phyloP scores from a whole-genome alignment of 2,113 vertebrate genomes.

The Pleuronectes platessa region DNA sequence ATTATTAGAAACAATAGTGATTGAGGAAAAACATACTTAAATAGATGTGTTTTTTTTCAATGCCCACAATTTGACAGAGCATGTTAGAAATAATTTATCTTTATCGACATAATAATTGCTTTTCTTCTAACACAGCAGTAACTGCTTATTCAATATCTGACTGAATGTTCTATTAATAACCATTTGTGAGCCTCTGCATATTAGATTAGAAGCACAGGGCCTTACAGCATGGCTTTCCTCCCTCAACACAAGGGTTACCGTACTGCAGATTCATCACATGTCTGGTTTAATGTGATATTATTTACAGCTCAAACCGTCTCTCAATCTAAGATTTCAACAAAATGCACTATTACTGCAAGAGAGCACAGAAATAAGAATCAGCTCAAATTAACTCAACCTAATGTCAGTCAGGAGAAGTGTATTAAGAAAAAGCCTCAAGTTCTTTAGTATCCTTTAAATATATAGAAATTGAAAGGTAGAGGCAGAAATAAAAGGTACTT shows the following conservation, averaged over 20 bases:
- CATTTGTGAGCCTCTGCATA: conserved; percentile 25
- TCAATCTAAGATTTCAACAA: conserved; percentile 16
- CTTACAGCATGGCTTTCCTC: conserved; percentile 22
- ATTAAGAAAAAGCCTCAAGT: conserved; percentile 40
- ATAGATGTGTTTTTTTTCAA: neutral
- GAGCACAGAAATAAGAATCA: conserved; percentile 38
- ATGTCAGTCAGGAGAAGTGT: conserved; percentile 57
- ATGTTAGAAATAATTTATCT: neutral
- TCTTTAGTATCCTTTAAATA: conserved; percentile 14
- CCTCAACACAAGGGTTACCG: conserved; percentile 28
- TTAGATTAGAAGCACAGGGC: conserved; percentile 27
- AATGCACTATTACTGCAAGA: conserved; percentile 27
- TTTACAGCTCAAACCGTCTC: conserved; percentile 15
- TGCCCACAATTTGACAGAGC: neutral
- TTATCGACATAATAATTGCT: neutral
- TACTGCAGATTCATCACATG: conserved; percentile 25
- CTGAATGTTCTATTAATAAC: conserved; percentile 44
- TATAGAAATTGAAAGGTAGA: neutral
- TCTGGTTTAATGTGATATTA: conserved; percentile 27
- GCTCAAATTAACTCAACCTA: conserved; percentile 43
- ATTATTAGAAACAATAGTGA: conserved; percentile 6
- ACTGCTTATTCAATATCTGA: conserved; percentile 13
- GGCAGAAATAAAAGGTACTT: conserved; percentile 26
- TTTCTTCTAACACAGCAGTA: neutral
- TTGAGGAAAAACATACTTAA: conserved; percentile 14